Percentiles rank a stretch among this genome's conserved stretches.
Evolutionary conservation across 2,797 vertebrate genomes (phyloP).

Genomic region (Neosilurus hyrtlii): DNA sequence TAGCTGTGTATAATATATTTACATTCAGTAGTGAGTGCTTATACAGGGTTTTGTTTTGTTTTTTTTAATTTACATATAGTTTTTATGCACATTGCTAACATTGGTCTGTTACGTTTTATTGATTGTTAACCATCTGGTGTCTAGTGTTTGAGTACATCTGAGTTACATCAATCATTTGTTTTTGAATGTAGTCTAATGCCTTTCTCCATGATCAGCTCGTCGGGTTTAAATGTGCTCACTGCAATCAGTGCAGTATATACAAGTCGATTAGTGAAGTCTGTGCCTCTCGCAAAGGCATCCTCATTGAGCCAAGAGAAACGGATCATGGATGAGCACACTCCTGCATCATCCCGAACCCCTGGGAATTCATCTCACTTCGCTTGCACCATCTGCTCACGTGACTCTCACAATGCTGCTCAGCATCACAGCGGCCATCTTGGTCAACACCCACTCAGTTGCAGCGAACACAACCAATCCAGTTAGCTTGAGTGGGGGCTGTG

Average conservation of each 20-base stretch:
- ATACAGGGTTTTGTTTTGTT: too few species aligned
- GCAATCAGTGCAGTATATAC: not conserved
- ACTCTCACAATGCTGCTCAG: slow-evolving; percentile 75
- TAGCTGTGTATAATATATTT: not conserved
- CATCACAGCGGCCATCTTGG: slow-evolving; percentile 95
- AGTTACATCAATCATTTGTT: not conserved
- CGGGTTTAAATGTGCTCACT: not conserved
- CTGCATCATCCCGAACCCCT: slow-evolving; percentile 72
- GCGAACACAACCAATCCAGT: slow-evolving; percentile 78
- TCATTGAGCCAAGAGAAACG: slow-evolving; percentile 29
- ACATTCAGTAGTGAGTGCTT: too few species aligned
- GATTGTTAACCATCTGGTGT: not conserved
- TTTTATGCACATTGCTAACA: not conserved
- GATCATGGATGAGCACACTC: slow-evolving; percentile 30
- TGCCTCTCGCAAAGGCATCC: slow-evolving; percentile 17
- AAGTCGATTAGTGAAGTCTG: slow-evolving; percentile 25
- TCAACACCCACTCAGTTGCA: slow-evolving; percentile 90
- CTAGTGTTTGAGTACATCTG: not conserved
- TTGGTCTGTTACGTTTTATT: not conserved
- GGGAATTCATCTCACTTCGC: slow-evolving; percentile 71
- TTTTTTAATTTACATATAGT: not conserved
- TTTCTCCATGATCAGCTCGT: not conserved
- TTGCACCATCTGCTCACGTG: slow-evolving; percentile 91
- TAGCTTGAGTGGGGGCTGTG: slow-evolving; percentile 63
- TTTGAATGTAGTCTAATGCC: not conserved